Evolutionary conservation across 2,888 invertebrate genomes (phyloP).

Genomic region (Dasysyrphus tricinctus): DNA sequence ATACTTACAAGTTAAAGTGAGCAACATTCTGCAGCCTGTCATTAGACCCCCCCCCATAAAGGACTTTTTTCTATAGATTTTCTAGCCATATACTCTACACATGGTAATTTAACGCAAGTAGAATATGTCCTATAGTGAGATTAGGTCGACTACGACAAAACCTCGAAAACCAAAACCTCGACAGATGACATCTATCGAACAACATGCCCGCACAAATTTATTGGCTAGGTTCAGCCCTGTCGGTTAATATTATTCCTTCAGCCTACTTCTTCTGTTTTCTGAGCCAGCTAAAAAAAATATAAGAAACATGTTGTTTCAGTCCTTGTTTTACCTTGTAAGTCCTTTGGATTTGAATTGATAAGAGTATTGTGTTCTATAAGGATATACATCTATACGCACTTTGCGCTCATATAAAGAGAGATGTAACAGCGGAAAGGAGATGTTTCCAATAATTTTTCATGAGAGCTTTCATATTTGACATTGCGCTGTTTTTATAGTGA

Average conservation of each 20-base stretch:
- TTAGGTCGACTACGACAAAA: not conserved
- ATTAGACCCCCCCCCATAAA: not conserved
- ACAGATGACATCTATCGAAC: not conserved
- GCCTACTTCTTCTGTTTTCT: not conserved
- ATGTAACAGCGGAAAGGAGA: not conserved
- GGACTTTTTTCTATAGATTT: too few species aligned
- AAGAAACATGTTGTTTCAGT: conserved; percentile 24
- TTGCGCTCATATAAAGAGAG: not conserved
- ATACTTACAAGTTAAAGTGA: too few species aligned
- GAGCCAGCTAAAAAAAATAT: not conserved
- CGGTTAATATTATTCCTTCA: not conserved
- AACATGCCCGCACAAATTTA: not conserved
- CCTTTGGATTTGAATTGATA: conserved; percentile 33
- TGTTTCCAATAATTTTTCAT: conserved; percentile 64
- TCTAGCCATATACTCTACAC: not conserved
- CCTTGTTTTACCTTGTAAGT: conserved; percentile 17
- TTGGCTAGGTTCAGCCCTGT: not conserved
- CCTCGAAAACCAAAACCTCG: not conserved
- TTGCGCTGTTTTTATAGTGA: conserved; percentile 31
- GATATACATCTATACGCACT: conserved; percentile 15
- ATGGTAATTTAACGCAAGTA: not conserved
- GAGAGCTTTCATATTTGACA: conserved; percentile 67
- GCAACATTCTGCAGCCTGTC: not conserved
- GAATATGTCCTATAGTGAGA: not conserved
- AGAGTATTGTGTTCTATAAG: conserved; percentile 1